A percentile compares a stretch with the other conserved stretches of the same genome.
phyloP scores from a whole-genome alignment of 1,140 invertebrate genomes.

The Paraescarpia echinospica region DNA sequence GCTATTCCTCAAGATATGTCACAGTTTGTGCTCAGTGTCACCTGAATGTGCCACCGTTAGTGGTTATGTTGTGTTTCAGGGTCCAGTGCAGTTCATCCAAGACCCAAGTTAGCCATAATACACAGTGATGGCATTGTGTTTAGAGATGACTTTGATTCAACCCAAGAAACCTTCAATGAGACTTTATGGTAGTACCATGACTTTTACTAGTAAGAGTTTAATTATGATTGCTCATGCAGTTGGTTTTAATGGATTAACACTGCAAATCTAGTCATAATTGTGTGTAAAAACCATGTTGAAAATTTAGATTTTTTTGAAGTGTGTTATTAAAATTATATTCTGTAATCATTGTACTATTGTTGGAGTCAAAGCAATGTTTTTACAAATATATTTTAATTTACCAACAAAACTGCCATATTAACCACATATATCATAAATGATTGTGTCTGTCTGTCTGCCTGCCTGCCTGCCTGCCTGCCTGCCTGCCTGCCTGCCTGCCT shows the following conservation, averaged over 20 bases:
- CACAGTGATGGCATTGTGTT: constrained; percentile 51
- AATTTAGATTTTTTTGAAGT: too few relatives aligned
- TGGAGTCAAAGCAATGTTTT: too few relatives aligned
- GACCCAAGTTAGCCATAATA: constrained; percentile 36
- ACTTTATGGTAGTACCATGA: constrained; percentile 43
- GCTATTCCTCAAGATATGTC: too few relatives aligned
- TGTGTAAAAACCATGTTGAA: too few relatives aligned
- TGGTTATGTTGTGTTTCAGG: not conserved
- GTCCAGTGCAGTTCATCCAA: not conserved
- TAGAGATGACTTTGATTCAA: constrained; percentile 58
- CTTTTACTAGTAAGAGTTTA: not conserved
- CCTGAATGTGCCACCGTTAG: not conserved
- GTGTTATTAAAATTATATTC: too few relatives aligned
- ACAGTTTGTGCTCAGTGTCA: not conserved
- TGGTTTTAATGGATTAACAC: too few relatives aligned
- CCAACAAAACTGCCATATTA: too few relatives aligned
- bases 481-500: not conserved
- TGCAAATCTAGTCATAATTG: too few relatives aligned
- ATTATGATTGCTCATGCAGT: not conserved
- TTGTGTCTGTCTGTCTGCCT: not conserved
- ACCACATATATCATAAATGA: too few relatives aligned
- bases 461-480: not conserved
- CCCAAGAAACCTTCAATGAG: constrained; percentile 29
- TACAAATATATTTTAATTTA: too few relatives aligned
- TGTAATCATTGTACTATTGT: too few relatives aligned